A percentile compares a stretch with the other conserved stretches of the same genome.
phyloP scores from a whole-genome alignment of 2,888 invertebrate genomes.

The Marasmarcha lunaedactyla region DNA sequence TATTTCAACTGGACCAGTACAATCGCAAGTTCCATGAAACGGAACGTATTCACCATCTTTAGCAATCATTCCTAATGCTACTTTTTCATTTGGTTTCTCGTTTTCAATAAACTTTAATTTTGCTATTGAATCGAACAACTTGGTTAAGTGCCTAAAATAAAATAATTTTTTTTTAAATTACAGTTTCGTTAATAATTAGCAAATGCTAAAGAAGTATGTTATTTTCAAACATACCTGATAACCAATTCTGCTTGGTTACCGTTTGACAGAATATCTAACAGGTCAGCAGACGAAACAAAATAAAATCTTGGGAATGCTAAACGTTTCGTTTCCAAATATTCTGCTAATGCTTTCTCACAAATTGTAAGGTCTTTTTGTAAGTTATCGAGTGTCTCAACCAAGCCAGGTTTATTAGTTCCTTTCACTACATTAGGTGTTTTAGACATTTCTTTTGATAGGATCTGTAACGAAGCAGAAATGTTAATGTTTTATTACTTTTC shows the following conservation, averaged over 20 bases:
- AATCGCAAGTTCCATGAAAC: constrained; percentile 83
- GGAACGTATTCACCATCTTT: constrained; percentile 95
- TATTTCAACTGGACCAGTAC: constrained; percentile 90
- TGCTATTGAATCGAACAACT: constrained; percentile 95
- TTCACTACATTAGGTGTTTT: constrained; percentile 89
- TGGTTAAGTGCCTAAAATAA: constrained; percentile 84
- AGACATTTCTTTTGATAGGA: constrained; percentile 80
- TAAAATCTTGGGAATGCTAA: constrained; percentile 96
- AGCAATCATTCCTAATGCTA: constrained; percentile 88
- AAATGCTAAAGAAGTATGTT: background rate
- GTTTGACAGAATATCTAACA: constrained; percentile 94
- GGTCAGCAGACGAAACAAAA: constrained; percentile 95
- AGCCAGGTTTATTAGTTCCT: constrained; percentile 88
- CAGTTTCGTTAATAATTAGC: background rate
- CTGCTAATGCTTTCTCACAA: constrained; percentile 96
- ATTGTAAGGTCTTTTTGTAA: constrained; percentile 88
- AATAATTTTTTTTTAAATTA: constrained; percentile 2
- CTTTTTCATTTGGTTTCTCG: constrained; percentile 66
- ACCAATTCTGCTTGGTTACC: constrained; percentile 93
- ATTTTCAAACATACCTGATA: constrained; percentile 47
- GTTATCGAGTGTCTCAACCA: constrained; percentile 82
- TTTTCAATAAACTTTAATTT: constrained; percentile 81
- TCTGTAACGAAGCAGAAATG: constrained; percentile 35
- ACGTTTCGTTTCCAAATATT: constrained; percentile 96
- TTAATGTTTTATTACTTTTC: too few species aligned